Evolutionary conservation across 2,113 vertebrate species (phyloP).

Genomic region (Anarhynchus alexandrinus): DNA sequence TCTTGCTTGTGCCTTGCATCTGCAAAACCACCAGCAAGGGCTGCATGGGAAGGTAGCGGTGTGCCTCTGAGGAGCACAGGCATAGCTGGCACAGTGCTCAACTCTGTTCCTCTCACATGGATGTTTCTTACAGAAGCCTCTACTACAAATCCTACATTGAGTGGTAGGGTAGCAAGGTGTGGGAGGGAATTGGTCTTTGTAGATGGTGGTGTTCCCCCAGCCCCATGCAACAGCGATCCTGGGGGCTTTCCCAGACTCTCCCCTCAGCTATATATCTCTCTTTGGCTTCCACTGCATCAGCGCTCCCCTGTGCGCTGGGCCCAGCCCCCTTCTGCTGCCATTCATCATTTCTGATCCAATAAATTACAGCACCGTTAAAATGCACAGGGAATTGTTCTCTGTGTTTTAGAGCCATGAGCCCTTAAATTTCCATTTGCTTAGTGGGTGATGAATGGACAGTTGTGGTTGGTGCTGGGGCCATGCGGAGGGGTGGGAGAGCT

Average conservation of each 20-base stretch:
- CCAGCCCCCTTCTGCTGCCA: background rate
- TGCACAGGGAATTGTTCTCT: slow-evolving; percentile 60
- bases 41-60: background rate
- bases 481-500: background rate
- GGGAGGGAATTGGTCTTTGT: background rate
- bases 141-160: background rate
- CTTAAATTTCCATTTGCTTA: slow-evolving; percentile 65
- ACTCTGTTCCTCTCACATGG: rapidly evolving
- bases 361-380: slow-evolving; percentile 45
- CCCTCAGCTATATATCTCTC: background rate
- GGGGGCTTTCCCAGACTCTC: background rate
- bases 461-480: background rate
- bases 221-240: background rate
- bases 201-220: background rate
- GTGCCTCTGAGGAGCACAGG: background rate
- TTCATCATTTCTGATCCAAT: slow-evolving; percentile 58
- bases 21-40: background rate
- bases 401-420: slow-evolving; percentile 44
- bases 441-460: slow-evolving; percentile 32
- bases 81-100: background rate
- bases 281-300: background rate
- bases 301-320: background rate
- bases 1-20: background rate
- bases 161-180: background rate
- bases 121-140: background rate